These are phyloP conservation scores for Tetragonula clypearis DNA, from an alignment of 1,140 invertebrate genomes.

Conservation along the genomic window DNA sequence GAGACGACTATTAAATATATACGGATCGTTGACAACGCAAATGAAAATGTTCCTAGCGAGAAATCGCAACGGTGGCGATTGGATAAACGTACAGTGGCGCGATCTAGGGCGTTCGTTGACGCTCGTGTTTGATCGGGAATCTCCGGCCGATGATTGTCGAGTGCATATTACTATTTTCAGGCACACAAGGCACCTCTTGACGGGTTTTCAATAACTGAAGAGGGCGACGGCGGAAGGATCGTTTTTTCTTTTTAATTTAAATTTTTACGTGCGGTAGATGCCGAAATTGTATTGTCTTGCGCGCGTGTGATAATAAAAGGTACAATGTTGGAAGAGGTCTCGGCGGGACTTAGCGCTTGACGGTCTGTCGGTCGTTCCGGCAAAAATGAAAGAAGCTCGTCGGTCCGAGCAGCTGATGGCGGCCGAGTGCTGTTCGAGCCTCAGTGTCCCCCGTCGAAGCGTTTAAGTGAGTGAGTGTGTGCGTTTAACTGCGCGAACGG, in stretches of 20 bases:
- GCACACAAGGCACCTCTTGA: constrained; percentile 76
- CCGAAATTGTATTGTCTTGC: constrained; percentile 56
- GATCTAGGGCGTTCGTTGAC: constrained; percentile 51
- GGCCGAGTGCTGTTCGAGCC: constrained; percentile 63
- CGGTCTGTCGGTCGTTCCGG: constrained; percentile 57
- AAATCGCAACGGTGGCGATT: not conserved
- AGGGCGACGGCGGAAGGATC: constrained; percentile 67
- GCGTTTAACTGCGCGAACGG: constrained; percentile 20
- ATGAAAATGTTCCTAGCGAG: not conserved
- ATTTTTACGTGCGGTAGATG: constrained; percentile 50
- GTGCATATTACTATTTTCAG: constrained; percentile 77
- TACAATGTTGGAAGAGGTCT: constrained; percentile 67
- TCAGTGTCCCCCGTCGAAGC: constrained; percentile 49
- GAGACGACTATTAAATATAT: no score
- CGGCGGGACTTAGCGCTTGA: constrained; percentile 64
- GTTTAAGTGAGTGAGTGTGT: constrained; percentile 48
- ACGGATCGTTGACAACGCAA: not conserved
- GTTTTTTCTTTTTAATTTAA: constrained; percentile 65
- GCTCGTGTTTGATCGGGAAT: constrained; percentile 58
- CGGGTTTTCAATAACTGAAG: constrained; percentile 76
- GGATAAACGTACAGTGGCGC: constrained; percentile 56
- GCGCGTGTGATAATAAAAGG: constrained; percentile 45
- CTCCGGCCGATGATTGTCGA: constrained; percentile 74
- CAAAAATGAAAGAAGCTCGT: constrained; percentile 73
- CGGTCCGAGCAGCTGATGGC: constrained; percentile 73